Conservation (phyloP, 2,888 invertebrate genomes). For the Calephelis perditalis region DNA sequence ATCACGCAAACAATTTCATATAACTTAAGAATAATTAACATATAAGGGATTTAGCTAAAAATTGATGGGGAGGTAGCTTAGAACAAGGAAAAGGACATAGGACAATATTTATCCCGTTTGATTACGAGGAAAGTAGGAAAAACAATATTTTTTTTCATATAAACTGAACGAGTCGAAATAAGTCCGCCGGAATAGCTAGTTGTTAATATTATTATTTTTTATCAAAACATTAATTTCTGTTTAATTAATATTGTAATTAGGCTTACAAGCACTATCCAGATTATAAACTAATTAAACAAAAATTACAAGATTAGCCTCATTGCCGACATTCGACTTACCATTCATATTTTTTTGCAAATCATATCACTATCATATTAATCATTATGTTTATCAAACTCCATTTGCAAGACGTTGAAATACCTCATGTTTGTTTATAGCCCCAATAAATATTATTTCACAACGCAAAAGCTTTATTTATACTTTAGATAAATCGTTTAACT, state of each 20-base stretch:
- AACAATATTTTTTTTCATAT: too few species aligned
- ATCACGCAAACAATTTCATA: too few species aligned
- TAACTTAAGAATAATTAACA: too few species aligned
- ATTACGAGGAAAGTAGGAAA: too few species aligned
- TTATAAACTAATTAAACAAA: neutral
- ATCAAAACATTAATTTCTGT: neutral
- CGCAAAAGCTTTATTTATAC: neutral
- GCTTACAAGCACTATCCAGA: neutral
- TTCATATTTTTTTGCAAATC: constrained; percentile 3
- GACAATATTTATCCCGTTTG: too few species aligned
- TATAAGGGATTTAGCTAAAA: too few species aligned
- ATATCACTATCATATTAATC: constrained; percentile 4
- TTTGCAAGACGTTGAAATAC: neutral
- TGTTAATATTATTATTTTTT: neutral
- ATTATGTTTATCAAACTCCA: neutral
- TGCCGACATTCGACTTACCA: neutral
- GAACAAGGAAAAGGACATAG: too few species aligned
- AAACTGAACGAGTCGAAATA: too few species aligned
- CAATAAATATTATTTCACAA: neutral
- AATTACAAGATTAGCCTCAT: neutral
- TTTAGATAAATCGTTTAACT: neutral
- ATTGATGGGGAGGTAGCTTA: too few species aligned
- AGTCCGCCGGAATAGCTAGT: too few species aligned
- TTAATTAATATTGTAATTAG: neutral
- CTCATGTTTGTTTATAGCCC: neutral